phyloP scores from a whole-genome alignment of 2,888 invertebrate species.

The Dendrolimus houi region DNA sequence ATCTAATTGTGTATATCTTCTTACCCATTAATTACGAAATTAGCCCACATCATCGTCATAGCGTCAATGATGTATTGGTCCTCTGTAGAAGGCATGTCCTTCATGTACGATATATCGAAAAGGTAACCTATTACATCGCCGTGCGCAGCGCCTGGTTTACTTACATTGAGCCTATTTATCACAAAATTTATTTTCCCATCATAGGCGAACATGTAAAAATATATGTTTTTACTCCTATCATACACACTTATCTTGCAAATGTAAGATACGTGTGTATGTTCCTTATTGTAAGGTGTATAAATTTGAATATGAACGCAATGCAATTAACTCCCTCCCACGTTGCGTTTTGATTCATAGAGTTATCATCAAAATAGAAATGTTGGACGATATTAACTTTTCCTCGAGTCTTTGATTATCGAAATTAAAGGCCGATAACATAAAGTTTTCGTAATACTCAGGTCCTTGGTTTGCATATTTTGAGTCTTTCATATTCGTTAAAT shows the following conservation, averaged over 20 bases:
- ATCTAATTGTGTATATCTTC: neutral
- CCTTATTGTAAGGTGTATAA: too few species aligned
- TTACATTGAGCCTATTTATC: constrained; percentile 25
- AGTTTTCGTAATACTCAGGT: constrained; percentile 12
- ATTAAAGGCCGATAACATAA: constrained; percentile 17
- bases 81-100: constrained; percentile 17
- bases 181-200: constrained; percentile 35
- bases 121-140: constrained; percentile 38
- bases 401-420: constrained; percentile 17
- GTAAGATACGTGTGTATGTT: too few species aligned
- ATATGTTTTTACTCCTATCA: too few species aligned
- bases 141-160: constrained; percentile 24
- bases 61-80: constrained; percentile 33
- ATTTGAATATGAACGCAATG: too few species aligned
- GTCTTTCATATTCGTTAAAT: constrained; percentile 25
- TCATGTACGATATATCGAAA: constrained; percentile 27
- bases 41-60: constrained; percentile 36
- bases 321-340: too few species aligned
- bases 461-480: constrained; percentile 9
- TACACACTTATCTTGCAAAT: too few species aligned
- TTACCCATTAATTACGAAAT: constrained; percentile 40
- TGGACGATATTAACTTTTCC: constrained; percentile 20
- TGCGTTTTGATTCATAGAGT: constrained; percentile 16
- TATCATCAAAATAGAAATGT: constrained; percentile 43
- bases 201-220: constrained; percentile 40